A percentile compares a stretch with the other conserved stretches of the same genome.
phyloP scores from a whole-genome alignment of 2,113 vertebrate genomes.

The Oceanodroma tethys region DNA sequence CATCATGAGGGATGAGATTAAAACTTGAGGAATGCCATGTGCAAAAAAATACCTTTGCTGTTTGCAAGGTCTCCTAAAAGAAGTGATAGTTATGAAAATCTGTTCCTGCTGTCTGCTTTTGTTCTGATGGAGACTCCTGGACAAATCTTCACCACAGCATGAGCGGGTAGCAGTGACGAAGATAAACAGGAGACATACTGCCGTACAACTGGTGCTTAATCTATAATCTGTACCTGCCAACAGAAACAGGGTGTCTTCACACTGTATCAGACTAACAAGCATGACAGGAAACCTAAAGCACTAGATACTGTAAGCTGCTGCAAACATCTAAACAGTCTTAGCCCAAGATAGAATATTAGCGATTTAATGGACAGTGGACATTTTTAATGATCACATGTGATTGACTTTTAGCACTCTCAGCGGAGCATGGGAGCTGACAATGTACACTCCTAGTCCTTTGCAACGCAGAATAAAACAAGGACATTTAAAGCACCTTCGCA shows the following conservation, averaged over 20 bases:
- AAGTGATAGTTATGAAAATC: neutral
- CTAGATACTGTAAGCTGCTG: neutral
- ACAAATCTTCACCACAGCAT: neutral
- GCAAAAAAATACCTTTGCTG: neutral
- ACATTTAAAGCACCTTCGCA: neutral
- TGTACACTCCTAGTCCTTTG: neutral
- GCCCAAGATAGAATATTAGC: neutral
- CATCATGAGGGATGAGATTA: neutral
- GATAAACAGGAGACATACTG: neutral
- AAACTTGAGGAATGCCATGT: neutral
- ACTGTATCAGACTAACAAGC: neutral
- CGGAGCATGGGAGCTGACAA: neutral
- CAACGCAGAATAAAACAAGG: neutral
- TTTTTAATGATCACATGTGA: neutral
- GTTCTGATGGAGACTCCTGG: rapidly evolving
- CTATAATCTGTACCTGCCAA: neutral
- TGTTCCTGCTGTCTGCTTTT: neutral
- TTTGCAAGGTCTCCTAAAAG: neutral
- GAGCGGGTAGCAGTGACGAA: neutral
- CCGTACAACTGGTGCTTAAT: neutral
- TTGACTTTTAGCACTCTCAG: neutral
- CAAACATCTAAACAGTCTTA: neutral
- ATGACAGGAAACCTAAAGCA: neutral
- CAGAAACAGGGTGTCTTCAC: neutral
- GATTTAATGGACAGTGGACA: neutral